Evolutionary conservation across 2,113 vertebrate genomes (phyloP).

Genomic region (Catagonus wagneri): DNA sequence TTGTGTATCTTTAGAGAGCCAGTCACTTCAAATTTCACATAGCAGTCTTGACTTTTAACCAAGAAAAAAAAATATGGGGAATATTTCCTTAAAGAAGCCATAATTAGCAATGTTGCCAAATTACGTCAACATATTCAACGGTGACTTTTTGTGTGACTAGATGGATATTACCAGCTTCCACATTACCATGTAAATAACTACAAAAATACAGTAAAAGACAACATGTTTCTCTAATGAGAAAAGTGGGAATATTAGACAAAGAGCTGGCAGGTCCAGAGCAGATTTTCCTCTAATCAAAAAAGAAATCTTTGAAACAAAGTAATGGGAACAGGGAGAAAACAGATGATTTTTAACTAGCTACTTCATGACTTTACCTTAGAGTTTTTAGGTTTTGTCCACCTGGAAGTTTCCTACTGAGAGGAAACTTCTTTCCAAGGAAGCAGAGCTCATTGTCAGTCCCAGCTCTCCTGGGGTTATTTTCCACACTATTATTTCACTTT

Average conservation of each 20-base stretch:
- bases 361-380: neutral
- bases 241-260: neutral
- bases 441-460: neutral
- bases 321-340: neutral
- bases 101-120: neutral
- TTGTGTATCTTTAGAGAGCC: neutral
- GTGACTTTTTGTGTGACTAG: neutral
- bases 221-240: neutral
- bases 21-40: constrained; percentile 32
- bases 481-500: neutral
- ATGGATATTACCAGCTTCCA: neutral
- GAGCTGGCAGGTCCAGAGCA: neutral
- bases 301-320: neutral
- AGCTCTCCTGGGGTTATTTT: neutral
- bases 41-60: constrained; percentile 32
- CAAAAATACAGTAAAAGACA: neutral
- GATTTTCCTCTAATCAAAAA: constrained; percentile 30
- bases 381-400: neutral
- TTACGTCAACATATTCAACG: neutral
- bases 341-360: neutral
- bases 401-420: neutral
- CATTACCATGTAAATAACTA: constrained; percentile 2
- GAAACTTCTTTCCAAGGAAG: constrained; percentile 5
- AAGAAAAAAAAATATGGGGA: neutral
- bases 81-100: neutral